A percentile compares a stretch with the other conserved stretches of the same genome.
phyloP scores from a whole-genome alignment of 2,888 invertebrate species.

The Carabus problematicus region DNA sequence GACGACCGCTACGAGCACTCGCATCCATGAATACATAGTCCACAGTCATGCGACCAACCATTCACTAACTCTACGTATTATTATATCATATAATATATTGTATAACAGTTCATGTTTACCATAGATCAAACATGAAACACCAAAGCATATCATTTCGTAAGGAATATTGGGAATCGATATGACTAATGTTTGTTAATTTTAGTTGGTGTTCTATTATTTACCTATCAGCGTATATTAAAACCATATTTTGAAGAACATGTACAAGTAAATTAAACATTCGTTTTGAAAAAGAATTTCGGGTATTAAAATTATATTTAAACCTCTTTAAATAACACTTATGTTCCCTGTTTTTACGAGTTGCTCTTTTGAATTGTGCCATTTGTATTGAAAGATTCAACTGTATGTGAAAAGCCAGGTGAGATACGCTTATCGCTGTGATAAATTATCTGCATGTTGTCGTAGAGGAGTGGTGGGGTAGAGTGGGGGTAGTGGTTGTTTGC shows the following conservation, averaged over 20 bases:
- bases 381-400: slow-evolving; percentile 7
- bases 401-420: slow-evolving; percentile 5
- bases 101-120: too few relatives aligned
- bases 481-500: slow-evolving; percentile 9
- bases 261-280: too few relatives aligned
- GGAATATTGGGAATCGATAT: too few relatives aligned
- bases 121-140: too few relatives aligned
- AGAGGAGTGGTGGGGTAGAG: background rate
- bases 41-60: too few relatives aligned
- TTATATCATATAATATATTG: too few relatives aligned
- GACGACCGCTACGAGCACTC: too few relatives aligned
- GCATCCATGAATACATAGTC: too few relatives aligned
- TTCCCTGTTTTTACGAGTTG: background rate
- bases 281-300: background rate
- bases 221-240: background rate
- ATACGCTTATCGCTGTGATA: slow-evolving; percentile 21
- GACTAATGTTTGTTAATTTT: background rate
- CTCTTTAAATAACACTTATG: background rate
- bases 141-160: too few relatives aligned
- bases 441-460: slow-evolving; percentile 9
- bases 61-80: too few relatives aligned
- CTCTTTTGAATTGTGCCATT: slow-evolving; percentile 13
- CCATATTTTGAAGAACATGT: background rate
- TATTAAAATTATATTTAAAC: background rate
- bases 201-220: background rate